These are phyloP conservation scores for Periplaneta americana DNA, from an alignment of 1,140 invertebrate genomes.

Conservation along the genomic window DNA sequence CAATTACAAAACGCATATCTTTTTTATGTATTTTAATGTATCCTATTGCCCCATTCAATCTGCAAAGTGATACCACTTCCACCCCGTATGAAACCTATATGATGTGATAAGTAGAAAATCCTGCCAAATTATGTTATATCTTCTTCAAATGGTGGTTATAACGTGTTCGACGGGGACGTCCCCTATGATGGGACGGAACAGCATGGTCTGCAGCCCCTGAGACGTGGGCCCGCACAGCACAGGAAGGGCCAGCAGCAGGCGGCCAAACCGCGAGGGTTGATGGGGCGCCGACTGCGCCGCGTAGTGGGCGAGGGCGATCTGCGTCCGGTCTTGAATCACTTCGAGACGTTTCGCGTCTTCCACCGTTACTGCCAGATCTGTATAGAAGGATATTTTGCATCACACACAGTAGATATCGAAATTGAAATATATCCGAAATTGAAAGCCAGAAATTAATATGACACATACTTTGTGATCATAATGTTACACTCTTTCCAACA, in stretches of 20 bases:
- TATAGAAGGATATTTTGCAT: neutral
- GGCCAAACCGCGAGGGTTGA: conserved; percentile 28
- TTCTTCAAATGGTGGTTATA: conserved; percentile 35
- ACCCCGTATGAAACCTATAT: no score
- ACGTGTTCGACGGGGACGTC: conserved; percentile 33
- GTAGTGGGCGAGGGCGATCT: conserved; percentile 26
- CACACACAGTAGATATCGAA: no score
- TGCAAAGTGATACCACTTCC: no score
- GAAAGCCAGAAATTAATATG: no score
- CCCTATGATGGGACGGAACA: conserved; percentile 36
- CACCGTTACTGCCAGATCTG: conserved; percentile 28
- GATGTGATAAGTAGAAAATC: no score
- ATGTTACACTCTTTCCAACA: no score
- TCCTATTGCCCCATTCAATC: no score
- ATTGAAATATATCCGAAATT: no score
- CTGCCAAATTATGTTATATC: no score
- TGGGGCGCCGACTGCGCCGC: conserved; percentile 24
- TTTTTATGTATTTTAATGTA: no score
- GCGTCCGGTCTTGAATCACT: conserved; percentile 42
- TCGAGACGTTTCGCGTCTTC: conserved; percentile 55
- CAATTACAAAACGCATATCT: no score
- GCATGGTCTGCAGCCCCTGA: conserved; percentile 23
- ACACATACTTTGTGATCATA: no score
- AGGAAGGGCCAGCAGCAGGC: conserved; percentile 27
- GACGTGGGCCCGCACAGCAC: conserved; percentile 26